Evolutionary conservation across 2,888 invertebrate species (phyloP).

Genomic region (Agriotes lineatus): DNA sequence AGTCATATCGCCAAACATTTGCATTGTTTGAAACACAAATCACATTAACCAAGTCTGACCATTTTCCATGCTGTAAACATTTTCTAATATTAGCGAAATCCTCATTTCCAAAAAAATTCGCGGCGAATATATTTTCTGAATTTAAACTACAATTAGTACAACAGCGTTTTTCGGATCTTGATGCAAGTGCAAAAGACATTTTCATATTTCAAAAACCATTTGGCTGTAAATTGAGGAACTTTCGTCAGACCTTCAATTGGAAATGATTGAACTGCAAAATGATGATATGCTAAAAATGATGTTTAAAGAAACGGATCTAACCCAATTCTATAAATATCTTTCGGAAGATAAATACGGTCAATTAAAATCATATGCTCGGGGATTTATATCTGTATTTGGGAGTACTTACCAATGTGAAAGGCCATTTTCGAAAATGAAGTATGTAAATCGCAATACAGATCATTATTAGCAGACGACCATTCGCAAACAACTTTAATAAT

Average conservation of each 20-base stretch:
- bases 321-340: constrained; percentile 11
- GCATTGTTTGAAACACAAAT: constrained; percentile 1
- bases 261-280: constrained; percentile 6
- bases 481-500: constrained; percentile 6
- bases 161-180: background rate
- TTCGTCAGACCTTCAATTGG: constrained; percentile 8
- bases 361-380: constrained; percentile 9
- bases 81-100: constrained; percentile 11
- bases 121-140: too few relatives aligned
- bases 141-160: too few relatives aligned
- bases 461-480: constrained; percentile 3
- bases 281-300: constrained; percentile 3
- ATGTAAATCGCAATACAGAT: constrained; percentile 11
- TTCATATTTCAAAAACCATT: too few relatives aligned
- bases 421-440: too few relatives aligned
- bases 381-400: constrained; percentile 1
- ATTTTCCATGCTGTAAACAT: too few relatives aligned
- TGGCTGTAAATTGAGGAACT: constrained; percentile 1
- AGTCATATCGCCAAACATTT: background rate
- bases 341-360: constrained; percentile 3
- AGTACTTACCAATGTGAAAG: constrained; percentile 5
- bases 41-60: constrained; percentile 5
- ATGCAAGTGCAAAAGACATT: background rate
- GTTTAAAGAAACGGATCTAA: constrained; percentile 5
- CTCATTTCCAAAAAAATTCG: constrained; percentile 5